phyloP scores from a whole-genome alignment of 2,113 vertebrate species.

The Corythornis vintsioides region DNA sequence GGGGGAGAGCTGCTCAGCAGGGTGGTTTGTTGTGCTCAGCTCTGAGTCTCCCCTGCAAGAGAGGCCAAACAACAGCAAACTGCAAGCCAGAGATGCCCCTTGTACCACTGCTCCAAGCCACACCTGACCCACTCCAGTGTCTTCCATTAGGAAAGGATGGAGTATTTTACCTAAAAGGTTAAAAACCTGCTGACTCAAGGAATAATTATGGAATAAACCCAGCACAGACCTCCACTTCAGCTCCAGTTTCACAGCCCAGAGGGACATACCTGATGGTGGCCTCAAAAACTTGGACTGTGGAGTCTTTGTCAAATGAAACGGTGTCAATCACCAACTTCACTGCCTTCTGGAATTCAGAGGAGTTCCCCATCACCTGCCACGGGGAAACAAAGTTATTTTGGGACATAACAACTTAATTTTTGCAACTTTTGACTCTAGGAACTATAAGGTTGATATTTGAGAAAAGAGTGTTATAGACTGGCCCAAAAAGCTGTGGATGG shows the following conservation, averaged over 20 bases:
- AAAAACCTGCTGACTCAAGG: background rate
- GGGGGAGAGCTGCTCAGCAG: background rate
- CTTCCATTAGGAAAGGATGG: background rate
- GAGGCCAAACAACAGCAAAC: background rate
- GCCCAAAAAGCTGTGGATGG: background rate
- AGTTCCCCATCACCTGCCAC: slow-evolving; percentile 93
- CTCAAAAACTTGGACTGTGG: slow-evolving; percentile 98
- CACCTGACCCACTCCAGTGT: fast-evolving
- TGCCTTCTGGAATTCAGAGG: slow-evolving; percentile 93
- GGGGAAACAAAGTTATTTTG: slow-evolving; percentile 27
- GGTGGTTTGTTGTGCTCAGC: background rate
- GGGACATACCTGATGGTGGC: slow-evolving; percentile 91
- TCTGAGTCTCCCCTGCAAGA: background rate
- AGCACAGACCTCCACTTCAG: background rate
- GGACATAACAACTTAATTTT: no score
- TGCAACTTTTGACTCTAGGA: background rate
- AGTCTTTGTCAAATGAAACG: slow-evolving; percentile 97
- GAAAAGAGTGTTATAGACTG: background rate
- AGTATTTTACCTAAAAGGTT: background rate
- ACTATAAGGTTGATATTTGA: background rate
- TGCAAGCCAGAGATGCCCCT: background rate
- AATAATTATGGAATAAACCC: background rate
- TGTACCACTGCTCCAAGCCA: background rate
- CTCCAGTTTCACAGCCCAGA: background rate
- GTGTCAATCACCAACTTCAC: slow-evolving; percentile 96